Evolutionary conservation across 2,888 invertebrate species (phyloP).

Genomic region (Meloe dianella): DNA sequence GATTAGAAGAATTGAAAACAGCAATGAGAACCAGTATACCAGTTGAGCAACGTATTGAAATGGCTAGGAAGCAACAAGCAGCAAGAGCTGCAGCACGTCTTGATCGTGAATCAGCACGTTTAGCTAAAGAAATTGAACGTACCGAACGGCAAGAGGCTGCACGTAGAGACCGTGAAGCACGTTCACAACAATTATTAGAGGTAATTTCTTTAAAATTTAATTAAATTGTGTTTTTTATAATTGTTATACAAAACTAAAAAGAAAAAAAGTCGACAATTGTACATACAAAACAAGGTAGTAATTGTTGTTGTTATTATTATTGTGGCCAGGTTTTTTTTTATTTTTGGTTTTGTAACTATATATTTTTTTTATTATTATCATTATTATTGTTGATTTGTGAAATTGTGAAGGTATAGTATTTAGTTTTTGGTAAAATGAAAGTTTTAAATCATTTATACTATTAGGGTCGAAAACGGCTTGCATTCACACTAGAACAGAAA

Average conservation of each 20-base stretch:
- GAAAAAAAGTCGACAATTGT: slow-evolving; percentile 10
- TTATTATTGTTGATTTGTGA: background rate
- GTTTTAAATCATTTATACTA: slow-evolving; percentile 21
- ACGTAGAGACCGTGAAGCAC: slow-evolving; percentile 78
- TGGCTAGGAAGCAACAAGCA: slow-evolving; percentile 74
- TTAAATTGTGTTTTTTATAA: slow-evolving; percentile 3
- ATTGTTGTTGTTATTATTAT: slow-evolving; percentile 17
- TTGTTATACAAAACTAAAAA: slow-evolving; percentile 17
- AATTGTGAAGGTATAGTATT: slow-evolving; percentile 45
- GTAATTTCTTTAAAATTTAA: slow-evolving; percentile 60
- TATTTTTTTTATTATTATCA: background rate
- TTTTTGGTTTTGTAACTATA: slow-evolving; percentile 15
- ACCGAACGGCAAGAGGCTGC: slow-evolving; percentile 84
- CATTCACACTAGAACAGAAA: slow-evolving; percentile 67
- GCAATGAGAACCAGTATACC: slow-evolving; percentile 69
- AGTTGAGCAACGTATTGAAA: slow-evolving; percentile 78
- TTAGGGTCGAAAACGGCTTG: slow-evolving; percentile 67
- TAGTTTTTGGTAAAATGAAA: slow-evolving; percentile 17
- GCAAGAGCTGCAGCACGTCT: slow-evolving; percentile 77
- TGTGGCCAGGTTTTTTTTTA: slow-evolving; percentile 22
- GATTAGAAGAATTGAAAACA: slow-evolving; percentile 72
- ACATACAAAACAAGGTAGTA: no score
- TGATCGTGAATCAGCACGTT: slow-evolving; percentile 70
- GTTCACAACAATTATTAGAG: slow-evolving; percentile 87
- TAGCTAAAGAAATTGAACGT: slow-evolving; percentile 76